phyloP scores from a whole-genome alignment of 2,888 invertebrate species.

The Synergus laeviventris region DNA sequence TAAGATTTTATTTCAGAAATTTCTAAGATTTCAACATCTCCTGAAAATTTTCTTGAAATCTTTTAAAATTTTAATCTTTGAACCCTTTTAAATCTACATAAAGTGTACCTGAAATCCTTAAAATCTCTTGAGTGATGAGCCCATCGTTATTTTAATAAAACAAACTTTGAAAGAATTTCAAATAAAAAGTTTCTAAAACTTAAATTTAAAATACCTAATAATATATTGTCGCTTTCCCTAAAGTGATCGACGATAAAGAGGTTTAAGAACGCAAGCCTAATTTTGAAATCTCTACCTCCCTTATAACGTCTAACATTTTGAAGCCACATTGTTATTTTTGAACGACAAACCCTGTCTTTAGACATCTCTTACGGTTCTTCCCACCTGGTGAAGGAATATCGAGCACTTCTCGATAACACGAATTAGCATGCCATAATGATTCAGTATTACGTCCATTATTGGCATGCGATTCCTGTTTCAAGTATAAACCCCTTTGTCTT shows the following conservation, averaged over 20 bases:
- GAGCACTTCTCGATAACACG: conserved; percentile 32
- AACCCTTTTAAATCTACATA: no score
- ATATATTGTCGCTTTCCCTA: no score
- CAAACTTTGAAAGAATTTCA: no score
- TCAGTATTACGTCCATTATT: conserved; percentile 43
- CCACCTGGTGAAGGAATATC: conserved; percentile 32
- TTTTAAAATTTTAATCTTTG: no score
- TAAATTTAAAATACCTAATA: no score
- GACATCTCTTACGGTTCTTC: conserved; percentile 1
- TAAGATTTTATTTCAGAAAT: no score
- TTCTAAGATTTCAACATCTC: background rate
- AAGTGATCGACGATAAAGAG: no score
- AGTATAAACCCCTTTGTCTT: conserved; percentile 3
- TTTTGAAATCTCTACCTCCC: background rate
- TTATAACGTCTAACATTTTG: background rate
- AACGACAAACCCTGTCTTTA: conserved; percentile 14
- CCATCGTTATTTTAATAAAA: no score
- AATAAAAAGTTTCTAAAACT: no score
- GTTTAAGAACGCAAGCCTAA: background rate
- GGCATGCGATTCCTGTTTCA: conserved; percentile 46
- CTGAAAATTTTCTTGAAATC: background rate
- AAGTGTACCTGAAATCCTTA: no score
- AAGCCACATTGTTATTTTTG: conserved; percentile 15
- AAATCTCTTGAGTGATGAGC: no score
- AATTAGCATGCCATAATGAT: conserved; percentile 30